Evolutionary conservation across 2,797 vertebrate species (phyloP), one percentile per base, ranked within the genome.

Genomic region (Eospalax fontanierii): DNA sequence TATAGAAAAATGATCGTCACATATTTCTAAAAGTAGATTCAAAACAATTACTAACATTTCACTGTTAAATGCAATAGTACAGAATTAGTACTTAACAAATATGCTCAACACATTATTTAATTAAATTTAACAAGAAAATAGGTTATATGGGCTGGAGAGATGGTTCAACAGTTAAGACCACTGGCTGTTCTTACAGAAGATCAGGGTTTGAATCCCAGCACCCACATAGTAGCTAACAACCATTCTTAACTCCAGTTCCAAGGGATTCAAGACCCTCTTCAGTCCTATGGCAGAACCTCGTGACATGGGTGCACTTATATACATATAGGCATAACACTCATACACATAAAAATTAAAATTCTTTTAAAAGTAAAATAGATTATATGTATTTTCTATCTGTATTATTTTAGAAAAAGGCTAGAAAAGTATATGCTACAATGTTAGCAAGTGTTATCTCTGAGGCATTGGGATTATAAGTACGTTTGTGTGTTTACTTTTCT

Each of bases 401-500:
- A 79, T 43, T 26, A 83, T 75, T 85, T 71, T 24, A 46, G 40
- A 90, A 94, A 92, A 79, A 79, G 33, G 40, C 65, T 30, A 92
- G 50, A 68, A 86, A 89, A 24, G 75, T 70, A 79, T 57, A 91
- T 24, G n/a, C 4, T 22, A 38, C 38, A 59, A 68, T 65, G 2
- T 90, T 92, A 87, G 71, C 76, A 93, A 93, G 73, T 87, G 35
- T 35, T 50, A 26, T 93, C 75, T 83, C 71, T 79, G 19, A 16
- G 76, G 1, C 57, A 84, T 26, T 79, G 19, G 46, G 8, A 91
- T 84, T 66, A 46, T 54, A 61, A 84, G 50, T 46, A 90, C 18
- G 76, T 84, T 30, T 78, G 10, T 75, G 59, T 54, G 30, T 65
- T 40, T 63, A 5, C 71, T 95, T 83, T 93, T 74, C 50, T 93